These are phyloP conservation scores for Aethes cnicana DNA, from an alignment of 2,888 invertebrate genomes.

Conservation along the genomic window DNA sequence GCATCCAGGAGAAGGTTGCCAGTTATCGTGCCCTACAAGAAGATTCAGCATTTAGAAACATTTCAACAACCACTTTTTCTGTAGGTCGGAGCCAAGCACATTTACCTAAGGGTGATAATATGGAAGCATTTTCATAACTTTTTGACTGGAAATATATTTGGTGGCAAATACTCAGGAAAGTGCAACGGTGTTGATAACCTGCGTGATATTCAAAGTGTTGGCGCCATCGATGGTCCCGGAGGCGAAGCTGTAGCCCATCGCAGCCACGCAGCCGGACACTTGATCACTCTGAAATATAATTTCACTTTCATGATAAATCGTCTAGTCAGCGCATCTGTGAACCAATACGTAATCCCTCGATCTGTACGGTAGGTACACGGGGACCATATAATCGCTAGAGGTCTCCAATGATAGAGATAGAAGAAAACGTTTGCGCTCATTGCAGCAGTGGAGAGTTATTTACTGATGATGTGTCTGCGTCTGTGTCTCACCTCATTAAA, in stretches of 20 bases:
- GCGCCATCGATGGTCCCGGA: conserved; percentile 92
- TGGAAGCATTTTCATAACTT: too few relatives aligned
- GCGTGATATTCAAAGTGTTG: conserved; percentile 88
- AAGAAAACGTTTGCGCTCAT: background rate
- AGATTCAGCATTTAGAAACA: background rate
- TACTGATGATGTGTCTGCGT: too few relatives aligned
- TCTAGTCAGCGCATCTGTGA: background rate
- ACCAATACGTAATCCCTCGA: too few relatives aligned
- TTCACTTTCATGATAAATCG: too few relatives aligned
- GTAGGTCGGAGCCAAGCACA: too few relatives aligned
- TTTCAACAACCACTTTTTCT: background rate
- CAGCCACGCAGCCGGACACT: conserved; percentile 87
- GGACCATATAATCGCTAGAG: too few relatives aligned
- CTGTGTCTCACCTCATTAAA: conserved; percentile 66
- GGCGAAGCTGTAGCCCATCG: conserved; percentile 93
- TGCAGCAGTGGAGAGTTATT: background rate
- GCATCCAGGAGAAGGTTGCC: conserved; percentile 87
- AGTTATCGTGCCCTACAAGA: conserved; percentile 82
- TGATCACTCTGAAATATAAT: conserved; percentile 51
- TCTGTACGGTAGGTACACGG: too few relatives aligned
- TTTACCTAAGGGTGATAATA: too few relatives aligned
- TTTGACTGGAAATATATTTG: too few relatives aligned
- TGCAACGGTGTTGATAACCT: conserved; percentile 46
- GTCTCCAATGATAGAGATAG: background rate
- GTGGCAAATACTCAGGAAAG: too few relatives aligned